Evolutionary conservation across 2,888 invertebrate species (phyloP), one percentile per base, ranked within the genome.

Genomic region (Cheilosia vernalis): DNA sequence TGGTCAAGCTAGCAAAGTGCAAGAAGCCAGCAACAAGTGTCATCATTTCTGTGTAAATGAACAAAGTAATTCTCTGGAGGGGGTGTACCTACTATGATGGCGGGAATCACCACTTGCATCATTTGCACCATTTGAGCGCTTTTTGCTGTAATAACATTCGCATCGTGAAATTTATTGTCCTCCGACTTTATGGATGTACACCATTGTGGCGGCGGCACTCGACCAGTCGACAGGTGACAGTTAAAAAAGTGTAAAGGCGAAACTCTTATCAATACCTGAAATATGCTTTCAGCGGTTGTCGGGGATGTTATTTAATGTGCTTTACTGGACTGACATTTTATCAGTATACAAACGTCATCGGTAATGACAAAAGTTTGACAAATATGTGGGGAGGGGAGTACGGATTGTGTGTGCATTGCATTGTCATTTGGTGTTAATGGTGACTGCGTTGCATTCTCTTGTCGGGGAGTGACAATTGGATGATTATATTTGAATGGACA

Each of bases 131-230:
- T 15, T 30, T 21, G 19, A 61, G 61, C 47, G n/a, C 15, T 27
- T 69, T 67, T 63, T 55, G 55, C 64, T 15, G 73, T 42, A 40
- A 49, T 63, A 67, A 63, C 51, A 56, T 70, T 78, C 49, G 47
- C 30, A 33, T 44, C 37, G 13, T 30, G 51, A 63, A 84, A 74
- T 69, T 74, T 83, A 83, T 74, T 63, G 58, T 51, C 21, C 53
- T 33, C 40, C 44, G 70, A 77, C 55, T 66, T 82, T 61, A 77
- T 66, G 77, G 6, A 70, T 72, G 82, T 44, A 55, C 53, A 37
- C 40, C 27, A 47, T 37, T 10, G 56, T 24, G 27, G 56, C 53
- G 61, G 47, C 58, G 64, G 30, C 40, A 10, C 19, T 15, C 2
- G 27, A 19, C 58, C 44, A 51, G 55, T 17, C 42, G 63, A 33